These are phyloP conservation scores for Smittia aterrima DNA, from an alignment of 2,888 invertebrate species.

Conservation along the genomic window DNA sequence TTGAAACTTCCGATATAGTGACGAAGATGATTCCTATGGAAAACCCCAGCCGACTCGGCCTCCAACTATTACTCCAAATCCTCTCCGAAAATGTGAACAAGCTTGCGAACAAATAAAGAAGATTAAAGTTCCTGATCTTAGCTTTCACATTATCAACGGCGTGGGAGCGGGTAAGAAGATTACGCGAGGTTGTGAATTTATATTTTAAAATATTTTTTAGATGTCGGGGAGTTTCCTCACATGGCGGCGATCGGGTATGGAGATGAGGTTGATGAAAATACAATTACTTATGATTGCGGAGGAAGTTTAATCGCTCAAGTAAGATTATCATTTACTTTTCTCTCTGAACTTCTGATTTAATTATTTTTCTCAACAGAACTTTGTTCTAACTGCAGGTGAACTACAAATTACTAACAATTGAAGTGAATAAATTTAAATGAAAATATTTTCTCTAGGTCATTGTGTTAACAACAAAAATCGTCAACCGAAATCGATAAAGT, in stretches of 20 bases:
- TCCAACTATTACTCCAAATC: too few species aligned
- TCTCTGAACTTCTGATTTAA: too few species aligned
- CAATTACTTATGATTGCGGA: slow-evolving; percentile 22
- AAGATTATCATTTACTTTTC: too few species aligned
- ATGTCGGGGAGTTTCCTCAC: slow-evolving; percentile 37
- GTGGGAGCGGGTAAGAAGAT: neutral
- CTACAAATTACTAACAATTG: neutral
- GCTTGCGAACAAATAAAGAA: slow-evolving; percentile 27
- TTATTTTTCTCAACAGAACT: slow-evolving; percentile 5
- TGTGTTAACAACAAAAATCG: slow-evolving; percentile 38
- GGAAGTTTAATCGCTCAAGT: slow-evolving; percentile 22
- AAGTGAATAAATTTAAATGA: neutral
- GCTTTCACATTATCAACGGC: slow-evolving; percentile 23
- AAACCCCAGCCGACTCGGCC: neutral
- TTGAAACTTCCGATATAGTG: neutral
- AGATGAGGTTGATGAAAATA: slow-evolving; percentile 6
- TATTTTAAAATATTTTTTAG: neutral
- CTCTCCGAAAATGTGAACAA: slow-evolving; percentile 12
- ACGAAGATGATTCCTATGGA: neutral
- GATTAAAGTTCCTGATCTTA: neutral
- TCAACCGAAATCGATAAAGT: slow-evolving; percentile 42
- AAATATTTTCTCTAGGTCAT: slow-evolving; percentile 42
- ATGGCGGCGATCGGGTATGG: slow-evolving; percentile 9
- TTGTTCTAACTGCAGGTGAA: slow-evolving; percentile 36
- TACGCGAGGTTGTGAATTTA: neutral